Conservation (phyloP, 2,113 vertebrate genomes). For the Cryptotis parvus region DNA sequence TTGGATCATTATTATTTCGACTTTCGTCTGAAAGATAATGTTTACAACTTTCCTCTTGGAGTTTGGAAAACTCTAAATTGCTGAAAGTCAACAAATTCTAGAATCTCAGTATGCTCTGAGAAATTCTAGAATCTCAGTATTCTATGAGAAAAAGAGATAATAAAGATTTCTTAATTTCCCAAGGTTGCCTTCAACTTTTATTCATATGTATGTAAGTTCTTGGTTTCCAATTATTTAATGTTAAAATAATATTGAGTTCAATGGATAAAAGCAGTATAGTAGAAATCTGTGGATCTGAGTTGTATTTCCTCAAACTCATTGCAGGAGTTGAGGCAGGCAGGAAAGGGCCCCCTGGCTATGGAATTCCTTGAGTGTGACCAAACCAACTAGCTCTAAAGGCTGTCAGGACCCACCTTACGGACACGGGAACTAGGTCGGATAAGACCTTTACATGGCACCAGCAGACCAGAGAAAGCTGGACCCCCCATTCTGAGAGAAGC, state of each 20-base stretch:
- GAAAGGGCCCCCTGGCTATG: too few species aligned
- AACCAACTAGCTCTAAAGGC: too few species aligned
- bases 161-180: slow-evolving; percentile 5
- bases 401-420: too few species aligned
- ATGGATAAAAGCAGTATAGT: background rate
- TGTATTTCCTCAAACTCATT: slow-evolving; percentile 6
- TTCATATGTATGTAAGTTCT: background rate
- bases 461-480: too few species aligned
- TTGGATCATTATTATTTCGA: background rate
- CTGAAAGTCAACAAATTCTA: background rate
- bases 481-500: too few species aligned
- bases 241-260: background rate
- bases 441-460: too few species aligned
- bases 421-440: too few species aligned
- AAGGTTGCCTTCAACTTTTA: background rate
- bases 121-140: background rate
- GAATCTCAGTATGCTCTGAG: background rate
- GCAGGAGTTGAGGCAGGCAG: background rate
- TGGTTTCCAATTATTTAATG: background rate
- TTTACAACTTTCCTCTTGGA: slow-evolving; percentile 20
- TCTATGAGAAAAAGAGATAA: slow-evolving; percentile 32
- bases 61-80: slow-evolving; percentile 16
- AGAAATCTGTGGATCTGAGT: slow-evolving; percentile 3
- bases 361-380: too few species aligned
- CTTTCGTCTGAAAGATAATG: slow-evolving; percentile 22